phyloP scores from a whole-genome alignment of 1,140 invertebrate species.

The Neodiprion lecontei region DNA sequence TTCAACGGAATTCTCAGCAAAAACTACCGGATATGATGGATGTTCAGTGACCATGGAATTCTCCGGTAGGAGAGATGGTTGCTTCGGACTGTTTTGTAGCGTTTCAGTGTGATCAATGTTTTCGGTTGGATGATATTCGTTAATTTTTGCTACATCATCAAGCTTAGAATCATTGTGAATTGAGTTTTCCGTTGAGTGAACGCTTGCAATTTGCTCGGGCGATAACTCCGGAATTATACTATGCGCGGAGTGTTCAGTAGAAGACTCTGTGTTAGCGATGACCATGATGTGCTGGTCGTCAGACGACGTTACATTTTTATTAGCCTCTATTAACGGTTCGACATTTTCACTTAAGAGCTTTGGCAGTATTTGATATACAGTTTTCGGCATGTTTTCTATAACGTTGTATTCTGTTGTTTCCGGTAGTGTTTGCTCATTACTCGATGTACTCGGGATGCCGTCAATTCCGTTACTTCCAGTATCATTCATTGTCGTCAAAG shows the following conservation, averaged over 20 bases:
- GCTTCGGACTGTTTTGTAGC: neutral
- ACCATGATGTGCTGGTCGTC: slow-evolving; percentile 35
- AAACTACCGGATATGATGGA: slow-evolving; percentile 33
- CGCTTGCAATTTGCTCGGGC: slow-evolving; percentile 40
- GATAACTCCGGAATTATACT: slow-evolving; percentile 48
- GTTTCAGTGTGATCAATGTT: neutral
- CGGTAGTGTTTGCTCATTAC: slow-evolving; percentile 9
- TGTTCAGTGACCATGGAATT: slow-evolving; percentile 16
- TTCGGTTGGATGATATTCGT: neutral
- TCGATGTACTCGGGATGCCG: neutral
- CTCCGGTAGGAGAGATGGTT: slow-evolving; percentile 31
- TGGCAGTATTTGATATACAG: slow-evolving; percentile 42
- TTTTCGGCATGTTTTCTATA: slow-evolving; percentile 36
- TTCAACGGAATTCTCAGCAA: slow-evolving; percentile 31
- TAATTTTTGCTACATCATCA: neutral
- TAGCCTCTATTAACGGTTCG: slow-evolving; percentile 41
- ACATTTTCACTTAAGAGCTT: slow-evolving; percentile 48
- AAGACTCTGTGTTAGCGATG: slow-evolving; percentile 31
- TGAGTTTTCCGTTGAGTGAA: neutral
- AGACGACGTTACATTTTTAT: slow-evolving; percentile 27
- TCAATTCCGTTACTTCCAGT: neutral
- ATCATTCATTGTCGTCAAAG: neutral
- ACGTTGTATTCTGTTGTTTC: slow-evolving; percentile 41
- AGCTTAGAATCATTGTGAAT: neutral
- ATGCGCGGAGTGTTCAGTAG: slow-evolving; percentile 36